phyloP scores from a whole-genome alignment of 2,888 invertebrate genomes.

The Ectemnius lituratus region DNA sequence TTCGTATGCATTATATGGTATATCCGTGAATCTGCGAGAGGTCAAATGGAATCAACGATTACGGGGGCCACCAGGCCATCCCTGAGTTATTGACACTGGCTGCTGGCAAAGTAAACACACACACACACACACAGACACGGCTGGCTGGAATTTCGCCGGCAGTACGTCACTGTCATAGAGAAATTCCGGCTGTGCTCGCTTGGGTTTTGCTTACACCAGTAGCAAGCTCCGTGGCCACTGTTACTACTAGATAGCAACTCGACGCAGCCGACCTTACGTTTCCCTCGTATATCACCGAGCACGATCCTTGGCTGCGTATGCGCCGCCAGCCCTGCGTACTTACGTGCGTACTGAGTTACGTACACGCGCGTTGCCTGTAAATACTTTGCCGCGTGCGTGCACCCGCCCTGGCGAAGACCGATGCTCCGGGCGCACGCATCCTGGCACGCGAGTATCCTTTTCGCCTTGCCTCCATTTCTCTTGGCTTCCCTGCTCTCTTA shows the following conservation, averaged over 20 bases:
- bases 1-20: too few species aligned
- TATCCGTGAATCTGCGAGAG: too few species aligned
- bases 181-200: slow-evolving; percentile 35
- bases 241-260: slow-evolving; percentile 20
- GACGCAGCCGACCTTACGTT: slow-evolving; percentile 39
- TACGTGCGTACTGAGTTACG: slow-evolving; percentile 35
- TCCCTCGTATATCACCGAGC: slow-evolving; percentile 45
- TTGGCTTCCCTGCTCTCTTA: too few species aligned
- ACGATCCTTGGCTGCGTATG: slow-evolving; percentile 48
- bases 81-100: slow-evolving; percentile 17
- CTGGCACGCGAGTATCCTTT: slow-evolving; percentile 53
- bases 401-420: slow-evolving; percentile 53
- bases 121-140: neutral
- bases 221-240: slow-evolving; percentile 35
- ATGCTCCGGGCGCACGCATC: slow-evolving; percentile 54
- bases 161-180: slow-evolving; percentile 37
- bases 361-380: slow-evolving; percentile 45
- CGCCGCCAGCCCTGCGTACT: slow-evolving; percentile 24
- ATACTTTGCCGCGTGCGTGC: slow-evolving; percentile 33
- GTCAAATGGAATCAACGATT: too few species aligned
- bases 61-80: slow-evolving; percentile 1
- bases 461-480: too few species aligned
- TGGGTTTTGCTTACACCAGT: slow-evolving; percentile 29
- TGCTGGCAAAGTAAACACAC: neutral
- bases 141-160: slow-evolving; percentile 30